A percentile compares a stretch with the other conserved stretches of the same genome.
phyloP scores from a whole-genome alignment of 37 sponge, comb jelly and placozoan genomes.

The Mnemiopsis leidyi region DNA sequence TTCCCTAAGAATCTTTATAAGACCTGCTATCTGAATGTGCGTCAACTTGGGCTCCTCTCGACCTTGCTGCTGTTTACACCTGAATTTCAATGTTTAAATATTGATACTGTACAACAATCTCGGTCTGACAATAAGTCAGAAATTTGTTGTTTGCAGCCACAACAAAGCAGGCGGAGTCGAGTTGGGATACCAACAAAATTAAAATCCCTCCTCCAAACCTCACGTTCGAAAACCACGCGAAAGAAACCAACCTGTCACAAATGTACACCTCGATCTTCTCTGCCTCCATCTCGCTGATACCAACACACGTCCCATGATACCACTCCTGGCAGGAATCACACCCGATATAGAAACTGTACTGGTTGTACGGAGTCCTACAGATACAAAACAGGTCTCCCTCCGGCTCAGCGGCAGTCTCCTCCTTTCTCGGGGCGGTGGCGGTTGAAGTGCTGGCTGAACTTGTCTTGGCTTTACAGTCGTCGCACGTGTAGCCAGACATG shows the following conservation, averaged over 20 bases:
- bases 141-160: no score
- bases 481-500: constrained; percentile 65
- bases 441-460: not conserved
- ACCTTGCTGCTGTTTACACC: constrained; percentile 64
- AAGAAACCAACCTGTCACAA: constrained; percentile 27
- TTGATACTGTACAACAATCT: no score
- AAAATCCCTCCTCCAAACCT: no score
- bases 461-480: constrained; percentile 34
- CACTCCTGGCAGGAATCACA: constrained; percentile 64
- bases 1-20: constrained; percentile 58
- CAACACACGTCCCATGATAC: constrained; percentile 65
- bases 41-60: constrained; percentile 62
- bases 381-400: constrained; percentile 59
- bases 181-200: no score
- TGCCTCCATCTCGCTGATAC: constrained; percentile 66
- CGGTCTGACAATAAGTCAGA: no score
- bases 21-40: constrained; percentile 59
- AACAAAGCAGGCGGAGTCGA: no score
- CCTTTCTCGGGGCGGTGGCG: not conserved
- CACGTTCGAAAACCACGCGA: no score
- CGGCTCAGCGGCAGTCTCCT: constrained; percentile 9
- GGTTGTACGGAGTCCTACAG: constrained; percentile 62
- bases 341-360: constrained; percentile 65
- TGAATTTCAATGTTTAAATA: not conserved
- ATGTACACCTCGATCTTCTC: constrained; percentile 63